These are phyloP conservation scores for Argopecten irradians DNA, from an alignment of 1,140 invertebrate genomes.

Conservation along the genomic window DNA sequence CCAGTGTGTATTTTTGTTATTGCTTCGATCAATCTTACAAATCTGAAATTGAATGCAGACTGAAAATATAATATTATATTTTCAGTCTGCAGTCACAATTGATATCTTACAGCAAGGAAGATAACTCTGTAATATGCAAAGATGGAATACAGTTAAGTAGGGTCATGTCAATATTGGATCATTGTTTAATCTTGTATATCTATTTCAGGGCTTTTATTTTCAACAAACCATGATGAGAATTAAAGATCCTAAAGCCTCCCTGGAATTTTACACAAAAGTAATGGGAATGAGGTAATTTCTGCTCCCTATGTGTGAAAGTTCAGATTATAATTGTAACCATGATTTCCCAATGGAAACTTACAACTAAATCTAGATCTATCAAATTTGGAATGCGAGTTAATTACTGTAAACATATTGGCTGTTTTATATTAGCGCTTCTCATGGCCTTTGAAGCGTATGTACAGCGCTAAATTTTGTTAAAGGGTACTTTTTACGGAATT, in stretches of 20 bases:
- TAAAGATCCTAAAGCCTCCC: slow-evolving; percentile 90
- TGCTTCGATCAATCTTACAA: background rate
- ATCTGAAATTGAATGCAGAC: too few species aligned
- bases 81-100: background rate
- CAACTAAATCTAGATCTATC: background rate
- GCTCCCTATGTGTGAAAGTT: background rate
- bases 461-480: too few species aligned
- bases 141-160: background rate
- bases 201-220: slow-evolving; percentile 86
- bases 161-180: too few species aligned
- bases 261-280: slow-evolving; percentile 94
- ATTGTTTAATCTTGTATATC: slow-evolving; percentile 34
- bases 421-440: background rate
- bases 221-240: slow-evolving; percentile 98
- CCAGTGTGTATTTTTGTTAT: background rate
- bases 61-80: background rate
- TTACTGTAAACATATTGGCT: background rate
- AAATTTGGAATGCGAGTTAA: background rate
- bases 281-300: slow-evolving; percentile 87
- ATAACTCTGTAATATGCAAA: too few species aligned
- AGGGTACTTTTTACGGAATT: background rate
- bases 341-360: background rate
- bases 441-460: background rate
- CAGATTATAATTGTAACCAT: background rate
- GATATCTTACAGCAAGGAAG: too few species aligned